Conservation (phyloP, 1,140 invertebrate genomes). For the Drosophila obscura region DNA sequence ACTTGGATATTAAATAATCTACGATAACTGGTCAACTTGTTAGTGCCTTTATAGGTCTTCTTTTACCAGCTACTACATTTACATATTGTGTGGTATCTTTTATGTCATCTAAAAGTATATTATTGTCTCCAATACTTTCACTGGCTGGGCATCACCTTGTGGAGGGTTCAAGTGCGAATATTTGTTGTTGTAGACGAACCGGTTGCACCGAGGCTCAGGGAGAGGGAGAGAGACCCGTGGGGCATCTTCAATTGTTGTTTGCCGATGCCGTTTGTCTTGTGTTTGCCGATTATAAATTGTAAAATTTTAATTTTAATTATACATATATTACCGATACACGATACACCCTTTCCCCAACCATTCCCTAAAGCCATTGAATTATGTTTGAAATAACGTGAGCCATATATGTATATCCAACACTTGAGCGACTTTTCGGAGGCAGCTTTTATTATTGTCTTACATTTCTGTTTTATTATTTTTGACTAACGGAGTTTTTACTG, state of each 20-base stretch:
- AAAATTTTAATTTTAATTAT: conserved; percentile 43
- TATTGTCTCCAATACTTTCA: conserved; percentile 53
- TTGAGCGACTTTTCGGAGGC: conserved; percentile 63
- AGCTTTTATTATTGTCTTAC: conserved; percentile 25
- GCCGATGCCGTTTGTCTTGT: conserved; percentile 16
- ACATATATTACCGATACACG: conserved; percentile 34
- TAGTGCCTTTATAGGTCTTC: too few relatives aligned
- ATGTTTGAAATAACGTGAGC: conserved; percentile 41
- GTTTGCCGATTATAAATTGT: conserved; percentile 47
- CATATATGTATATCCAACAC: conserved; percentile 32
- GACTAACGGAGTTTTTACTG: conserved; percentile 40
- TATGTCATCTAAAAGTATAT: conserved; percentile 35
- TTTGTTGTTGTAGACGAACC: conserved; percentile 32
- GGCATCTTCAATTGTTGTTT: conserved; percentile 38
- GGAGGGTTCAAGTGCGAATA: conserved; percentile 65
- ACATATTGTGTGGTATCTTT: conserved; percentile 22
- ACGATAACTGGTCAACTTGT: too few relatives aligned
- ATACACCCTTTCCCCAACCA: conserved; percentile 5
- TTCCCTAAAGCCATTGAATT: conserved; percentile 11
- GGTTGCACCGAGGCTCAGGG: conserved; percentile 25
- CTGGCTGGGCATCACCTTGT: conserved; percentile 52
- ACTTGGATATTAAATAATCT: too few relatives aligned
- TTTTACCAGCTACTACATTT: too few relatives aligned
- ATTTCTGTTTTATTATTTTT: conserved; percentile 23
- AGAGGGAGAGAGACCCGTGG: conserved; percentile 22